Evolutionary conservation across 2,113 vertebrate genomes (phyloP).

Genomic region (Caracal caracal): DNA sequence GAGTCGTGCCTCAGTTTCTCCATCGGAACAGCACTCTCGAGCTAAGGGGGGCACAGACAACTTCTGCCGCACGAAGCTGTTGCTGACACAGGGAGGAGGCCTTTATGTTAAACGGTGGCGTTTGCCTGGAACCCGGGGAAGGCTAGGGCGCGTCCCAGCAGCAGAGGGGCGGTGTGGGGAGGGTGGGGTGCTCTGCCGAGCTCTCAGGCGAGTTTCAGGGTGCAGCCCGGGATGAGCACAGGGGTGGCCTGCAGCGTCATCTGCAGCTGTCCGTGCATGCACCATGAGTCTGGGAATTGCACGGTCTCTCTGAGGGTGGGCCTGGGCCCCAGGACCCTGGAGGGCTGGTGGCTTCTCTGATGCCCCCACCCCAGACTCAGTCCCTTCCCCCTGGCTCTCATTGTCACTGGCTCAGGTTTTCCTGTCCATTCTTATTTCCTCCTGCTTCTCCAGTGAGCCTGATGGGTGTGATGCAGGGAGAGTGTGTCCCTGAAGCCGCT

Average conservation of each 20-base stretch:
- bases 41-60: neutral
- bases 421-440: neutral
- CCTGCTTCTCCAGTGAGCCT: neutral
- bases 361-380: neutral
- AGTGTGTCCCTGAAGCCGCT: neutral
- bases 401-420: neutral
- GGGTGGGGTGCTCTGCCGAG: neutral
- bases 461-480: neutral
- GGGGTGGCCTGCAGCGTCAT: too few species aligned
- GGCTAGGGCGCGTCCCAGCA: accelerated
- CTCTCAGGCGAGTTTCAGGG: neutral
- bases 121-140: neutral
- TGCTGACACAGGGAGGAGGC: neutral
- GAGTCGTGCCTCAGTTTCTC: neutral
- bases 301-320: too few species aligned
- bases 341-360: neutral
- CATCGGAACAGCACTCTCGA: neutral
- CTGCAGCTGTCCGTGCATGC: accelerated
- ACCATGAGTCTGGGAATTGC: neutral
- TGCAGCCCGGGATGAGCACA: neutral
- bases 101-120: neutral
- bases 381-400: neutral
- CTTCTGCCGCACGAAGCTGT: neutral
- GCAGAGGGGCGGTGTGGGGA: accelerated
- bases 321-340: neutral